phyloP scores from a whole-genome alignment of 2,888 invertebrate species.

The Dicyrtoma fusca region DNA sequence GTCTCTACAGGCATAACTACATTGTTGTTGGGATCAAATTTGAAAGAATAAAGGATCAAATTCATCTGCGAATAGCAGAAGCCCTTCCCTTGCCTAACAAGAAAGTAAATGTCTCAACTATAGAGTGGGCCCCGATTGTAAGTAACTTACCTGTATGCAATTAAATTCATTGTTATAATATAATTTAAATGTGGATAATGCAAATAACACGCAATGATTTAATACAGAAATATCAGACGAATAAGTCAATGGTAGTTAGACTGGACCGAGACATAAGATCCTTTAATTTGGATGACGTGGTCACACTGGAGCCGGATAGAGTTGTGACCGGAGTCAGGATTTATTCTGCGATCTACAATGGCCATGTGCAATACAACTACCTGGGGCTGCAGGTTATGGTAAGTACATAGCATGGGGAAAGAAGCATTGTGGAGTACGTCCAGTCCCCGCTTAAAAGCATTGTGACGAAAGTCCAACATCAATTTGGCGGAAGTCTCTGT shows the following conservation, averaged over 20 bases:
- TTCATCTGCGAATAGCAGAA: slow-evolving; percentile 35
- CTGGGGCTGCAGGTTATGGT: slow-evolving; percentile 35
- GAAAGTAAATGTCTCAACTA: slow-evolving; percentile 14
- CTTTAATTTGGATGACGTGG: slow-evolving; percentile 40
- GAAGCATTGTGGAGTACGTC: too few species aligned
- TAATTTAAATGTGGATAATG: too few species aligned
- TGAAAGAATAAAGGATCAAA: slow-evolving; percentile 33
- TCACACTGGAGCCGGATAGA: slow-evolving; percentile 14
- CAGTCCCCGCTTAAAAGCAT: too few species aligned
- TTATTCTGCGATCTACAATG: slow-evolving; percentile 14
- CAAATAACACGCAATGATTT: too few species aligned
- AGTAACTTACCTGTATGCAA: too few species aligned
- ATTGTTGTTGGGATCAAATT: slow-evolving; percentile 36
- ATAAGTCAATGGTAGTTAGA: not conserved
- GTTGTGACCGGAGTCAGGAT: slow-evolving; percentile 35
- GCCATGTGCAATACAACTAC: slow-evolving; percentile 31
- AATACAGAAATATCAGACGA: not conserved
- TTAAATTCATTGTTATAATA: too few species aligned
- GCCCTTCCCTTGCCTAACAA: slow-evolving; percentile 13
- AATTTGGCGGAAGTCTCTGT: too few species aligned
- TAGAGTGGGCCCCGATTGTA: slow-evolving; percentile 30
- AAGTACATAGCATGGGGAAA: too few species aligned
- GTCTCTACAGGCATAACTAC: slow-evolving; percentile 11
- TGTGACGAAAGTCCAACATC: too few species aligned
- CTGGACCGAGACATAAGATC: slow-evolving; percentile 32